A percentile compares a stretch with the other conserved stretches of the same genome.
Conservation (phyloP, 2,888 invertebrate species). For the Tachystola acroxantha region DNA sequence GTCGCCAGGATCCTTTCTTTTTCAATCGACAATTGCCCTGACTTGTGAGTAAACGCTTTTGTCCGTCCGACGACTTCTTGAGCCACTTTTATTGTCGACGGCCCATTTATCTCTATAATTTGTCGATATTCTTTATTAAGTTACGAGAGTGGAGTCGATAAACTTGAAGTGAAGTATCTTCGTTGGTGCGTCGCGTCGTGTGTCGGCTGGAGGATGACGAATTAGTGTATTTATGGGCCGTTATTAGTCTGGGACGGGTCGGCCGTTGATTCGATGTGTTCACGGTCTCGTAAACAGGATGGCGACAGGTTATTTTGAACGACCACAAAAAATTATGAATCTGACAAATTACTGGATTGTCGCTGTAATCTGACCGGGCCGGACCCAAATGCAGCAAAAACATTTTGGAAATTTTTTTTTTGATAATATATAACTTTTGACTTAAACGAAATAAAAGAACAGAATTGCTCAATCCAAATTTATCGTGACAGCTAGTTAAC, state of each 20-base stretch:
- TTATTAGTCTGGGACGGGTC: slow-evolving; percentile 8
- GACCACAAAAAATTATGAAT: slow-evolving; percentile 3
- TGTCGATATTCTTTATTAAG: no score
- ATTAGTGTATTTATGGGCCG: slow-evolving; percentile 12
- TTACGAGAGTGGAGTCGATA: background rate
- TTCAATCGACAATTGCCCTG: slow-evolving; percentile 10
- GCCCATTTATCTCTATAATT: no score
- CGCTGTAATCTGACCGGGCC: no score
- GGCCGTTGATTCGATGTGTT: slow-evolving; percentile 3
- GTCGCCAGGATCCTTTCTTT: slow-evolving; percentile 9
- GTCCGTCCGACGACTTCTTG: background rate
- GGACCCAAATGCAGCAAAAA: no score
- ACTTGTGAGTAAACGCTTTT: slow-evolving; percentile 6
- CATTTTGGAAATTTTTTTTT: no score
- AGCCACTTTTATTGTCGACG: no score
- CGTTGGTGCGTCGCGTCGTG: slow-evolving; percentile 4
- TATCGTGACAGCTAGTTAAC: slow-evolving; percentile 3
- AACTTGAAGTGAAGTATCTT: slow-evolving; percentile 4
- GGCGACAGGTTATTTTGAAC: slow-evolving; percentile 8
- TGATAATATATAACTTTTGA: no score
- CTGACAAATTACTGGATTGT: slow-evolving; percentile 7
- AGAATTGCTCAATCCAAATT: background rate
- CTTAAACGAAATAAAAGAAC: background rate
- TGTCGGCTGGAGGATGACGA: slow-evolving; percentile 12
- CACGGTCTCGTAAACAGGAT: slow-evolving; percentile 1